Evolutionary conservation across 2,888 invertebrate species (phyloP).

Genomic region (Mythimna albipuncta): DNA sequence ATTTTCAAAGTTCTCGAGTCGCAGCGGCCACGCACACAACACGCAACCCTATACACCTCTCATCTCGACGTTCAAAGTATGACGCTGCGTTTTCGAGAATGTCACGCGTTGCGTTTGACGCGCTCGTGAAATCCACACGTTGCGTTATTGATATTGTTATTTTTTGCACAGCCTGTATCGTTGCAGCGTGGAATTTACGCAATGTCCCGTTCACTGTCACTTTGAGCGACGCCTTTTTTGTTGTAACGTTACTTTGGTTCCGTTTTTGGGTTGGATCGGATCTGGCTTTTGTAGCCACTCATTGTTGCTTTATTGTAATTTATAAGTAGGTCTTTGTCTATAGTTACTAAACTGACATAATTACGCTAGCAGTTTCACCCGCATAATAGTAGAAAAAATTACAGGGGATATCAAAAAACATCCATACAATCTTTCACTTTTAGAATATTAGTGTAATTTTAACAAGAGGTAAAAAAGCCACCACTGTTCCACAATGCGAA

Average conservation of each 20-base stretch:
- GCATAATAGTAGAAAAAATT: too few species aligned
- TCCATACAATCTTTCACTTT: too few species aligned
- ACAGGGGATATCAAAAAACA: too few species aligned
- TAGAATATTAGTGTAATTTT: too few species aligned
- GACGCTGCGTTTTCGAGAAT: conserved; percentile 83
- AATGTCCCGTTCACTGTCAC: conserved; percentile 16
- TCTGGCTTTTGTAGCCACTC: not conserved
- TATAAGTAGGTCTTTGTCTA: too few species aligned
- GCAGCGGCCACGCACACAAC: conserved; percentile 10
- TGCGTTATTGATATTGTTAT: conserved; percentile 66
- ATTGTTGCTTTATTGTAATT: too few species aligned
- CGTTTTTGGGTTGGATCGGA: conserved; percentile 4
- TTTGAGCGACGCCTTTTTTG: conserved; percentile 29
- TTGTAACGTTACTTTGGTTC: conserved; percentile 3
- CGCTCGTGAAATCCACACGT: conserved; percentile 78
- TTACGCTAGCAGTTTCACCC: too few species aligned
- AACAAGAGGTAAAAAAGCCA: too few species aligned
- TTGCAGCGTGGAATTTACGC: conserved; percentile 37
- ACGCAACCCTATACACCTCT: conserved; percentile 10
- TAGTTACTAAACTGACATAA: too few species aligned
- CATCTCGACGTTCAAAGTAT: conserved; percentile 76
- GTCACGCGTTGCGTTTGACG: conserved; percentile 74
- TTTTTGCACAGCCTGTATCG: conserved; percentile 63
- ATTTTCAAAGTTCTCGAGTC: not conserved
- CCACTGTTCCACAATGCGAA: too few species aligned